phyloP scores from a whole-genome alignment of 2,888 invertebrate genomes.

The Cheilosia vulpina region DNA sequence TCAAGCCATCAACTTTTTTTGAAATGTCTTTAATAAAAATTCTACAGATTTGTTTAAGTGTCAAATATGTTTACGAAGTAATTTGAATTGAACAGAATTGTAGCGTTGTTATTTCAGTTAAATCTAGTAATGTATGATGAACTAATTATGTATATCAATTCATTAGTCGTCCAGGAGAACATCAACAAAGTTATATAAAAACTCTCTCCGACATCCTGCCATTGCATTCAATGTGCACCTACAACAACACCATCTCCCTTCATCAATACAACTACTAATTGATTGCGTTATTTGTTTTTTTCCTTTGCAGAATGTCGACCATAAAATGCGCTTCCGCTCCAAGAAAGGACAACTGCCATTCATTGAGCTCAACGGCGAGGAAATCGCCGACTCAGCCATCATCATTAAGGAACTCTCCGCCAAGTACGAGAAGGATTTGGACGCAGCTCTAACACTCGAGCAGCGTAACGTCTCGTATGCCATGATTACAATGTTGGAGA shows the following conservation, averaged over 20 bases:
- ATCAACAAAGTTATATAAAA: too few species aligned
- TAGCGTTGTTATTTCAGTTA: too few species aligned
- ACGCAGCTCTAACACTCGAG: constrained; percentile 91
- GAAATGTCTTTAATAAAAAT: neutral
- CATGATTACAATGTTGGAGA: constrained; percentile 97
- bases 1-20: neutral
- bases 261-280: neutral
- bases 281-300: constrained; percentile 67
- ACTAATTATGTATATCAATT: too few species aligned
- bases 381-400: constrained; percentile 95
- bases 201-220: too few species aligned
- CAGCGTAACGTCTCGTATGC: constrained; percentile 95
- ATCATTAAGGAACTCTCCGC: constrained; percentile 94
- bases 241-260: neutral
- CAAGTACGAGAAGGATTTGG: constrained; percentile 92
- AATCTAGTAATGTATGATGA: too few species aligned
- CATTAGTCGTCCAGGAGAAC: too few species aligned
- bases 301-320: constrained; percentile 94
- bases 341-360: constrained; percentile 98
- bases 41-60: neutral
- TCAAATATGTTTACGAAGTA: neutral
- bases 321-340: constrained; percentile 96
- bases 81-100: too few species aligned
- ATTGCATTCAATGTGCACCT: too few species aligned
- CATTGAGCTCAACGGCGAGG: constrained; percentile 96